A percentile compares a stretch with the other conserved stretches of the same genome.
Conservation (phyloP, 2,888 invertebrate species). For the Anthrax anthrax region DNA sequence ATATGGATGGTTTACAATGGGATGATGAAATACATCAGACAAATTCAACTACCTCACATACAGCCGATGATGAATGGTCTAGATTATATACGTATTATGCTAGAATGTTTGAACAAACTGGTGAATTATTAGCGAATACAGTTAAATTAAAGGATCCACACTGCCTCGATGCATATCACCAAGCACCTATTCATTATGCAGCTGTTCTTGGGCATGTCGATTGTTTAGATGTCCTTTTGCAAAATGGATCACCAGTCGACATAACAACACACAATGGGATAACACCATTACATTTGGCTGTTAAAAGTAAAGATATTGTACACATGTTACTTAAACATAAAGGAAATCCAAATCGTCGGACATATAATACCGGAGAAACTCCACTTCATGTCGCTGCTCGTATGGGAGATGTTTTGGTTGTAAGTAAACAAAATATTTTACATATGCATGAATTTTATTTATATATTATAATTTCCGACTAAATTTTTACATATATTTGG, state of each 20-base stretch:
- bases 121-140: slow-evolving; percentile 38
- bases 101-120: slow-evolving; percentile 53
- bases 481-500: slow-evolving; percentile 1
- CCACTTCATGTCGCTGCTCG: slow-evolving; percentile 48
- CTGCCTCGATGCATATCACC: slow-evolving; percentile 23
- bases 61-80: slow-evolving; percentile 40
- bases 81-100: slow-evolving; percentile 55
- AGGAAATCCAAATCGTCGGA: slow-evolving; percentile 44
- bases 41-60: slow-evolving; percentile 24
- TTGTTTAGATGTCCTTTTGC: slow-evolving; percentile 44
- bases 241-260: slow-evolving; percentile 47
- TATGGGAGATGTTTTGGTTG: slow-evolving; percentile 40
- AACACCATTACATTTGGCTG: slow-evolving; percentile 54
- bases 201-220: slow-evolving; percentile 49
- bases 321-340: slow-evolving; percentile 41
- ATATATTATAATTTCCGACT: neutral
- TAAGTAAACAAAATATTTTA: slow-evolving; percentile 20
- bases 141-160: slow-evolving; percentile 29
- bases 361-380: slow-evolving; percentile 42
- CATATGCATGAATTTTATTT: no score
- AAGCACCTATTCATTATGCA: slow-evolving; percentile 61
- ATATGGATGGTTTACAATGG: slow-evolving; percentile 59
- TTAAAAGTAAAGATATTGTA: slow-evolving; percentile 43
- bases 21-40: slow-evolving; percentile 53
- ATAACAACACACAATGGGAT: slow-evolving; percentile 48